Conservation (phyloP, 2,888 invertebrate species). For the Metallyticus violacea region DNA sequence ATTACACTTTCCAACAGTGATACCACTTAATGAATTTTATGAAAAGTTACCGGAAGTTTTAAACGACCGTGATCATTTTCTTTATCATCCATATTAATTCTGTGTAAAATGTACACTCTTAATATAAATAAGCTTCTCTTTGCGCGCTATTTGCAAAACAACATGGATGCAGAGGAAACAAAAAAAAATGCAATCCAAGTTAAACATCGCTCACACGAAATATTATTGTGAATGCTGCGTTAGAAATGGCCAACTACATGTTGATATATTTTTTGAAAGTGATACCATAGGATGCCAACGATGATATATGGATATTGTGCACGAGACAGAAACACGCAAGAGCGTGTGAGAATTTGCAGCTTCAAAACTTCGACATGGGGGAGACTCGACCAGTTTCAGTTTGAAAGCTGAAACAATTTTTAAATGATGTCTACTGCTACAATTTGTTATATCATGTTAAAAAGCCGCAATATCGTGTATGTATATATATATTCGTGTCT, state of each 20-base stretch:
- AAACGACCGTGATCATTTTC: too few relatives aligned
- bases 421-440: too few relatives aligned
- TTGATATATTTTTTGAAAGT: not conserved
- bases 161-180: not conserved
- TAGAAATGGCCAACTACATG: not conserved
- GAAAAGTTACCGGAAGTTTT: too few relatives aligned
- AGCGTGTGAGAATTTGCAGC: not conserved
- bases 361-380: not conserved
- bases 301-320: not conserved
- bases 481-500: too few relatives aligned
- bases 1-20: too few relatives aligned
- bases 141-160: not conserved
- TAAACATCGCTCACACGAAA: not conserved
- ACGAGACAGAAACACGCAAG: not conserved
- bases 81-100: too few relatives aligned
- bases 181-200: not conserved
- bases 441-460: too few relatives aligned
- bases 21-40: too few relatives aligned
- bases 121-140: not conserved
- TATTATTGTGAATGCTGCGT: not conserved
- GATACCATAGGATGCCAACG: not conserved
- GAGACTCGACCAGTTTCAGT: too few relatives aligned
- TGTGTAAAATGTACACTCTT: too few relatives aligned
- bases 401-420: too few relatives aligned
- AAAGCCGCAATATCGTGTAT: too few relatives aligned